Conservation (phyloP, 2,113 vertebrate species). For the Odontophorus gujanensis region DNA sequence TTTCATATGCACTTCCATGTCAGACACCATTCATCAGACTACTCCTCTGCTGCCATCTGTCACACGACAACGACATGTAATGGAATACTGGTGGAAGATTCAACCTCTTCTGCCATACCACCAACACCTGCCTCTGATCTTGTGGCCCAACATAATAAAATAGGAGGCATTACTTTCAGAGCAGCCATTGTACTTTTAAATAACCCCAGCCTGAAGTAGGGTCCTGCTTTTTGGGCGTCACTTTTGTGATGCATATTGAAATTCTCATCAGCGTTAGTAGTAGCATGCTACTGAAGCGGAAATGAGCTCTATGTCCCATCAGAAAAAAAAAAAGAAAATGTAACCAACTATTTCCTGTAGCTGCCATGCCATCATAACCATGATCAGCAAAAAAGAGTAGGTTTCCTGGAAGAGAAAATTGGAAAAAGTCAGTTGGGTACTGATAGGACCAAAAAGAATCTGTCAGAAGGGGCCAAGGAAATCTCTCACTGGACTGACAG, state of each 20-base stretch:
- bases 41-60: too few relatives aligned
- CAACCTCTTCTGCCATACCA: too few relatives aligned
- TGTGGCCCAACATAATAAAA: too few relatives aligned
- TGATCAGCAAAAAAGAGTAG: background rate
- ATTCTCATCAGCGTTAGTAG: background rate
- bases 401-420: background rate
- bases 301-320: background rate
- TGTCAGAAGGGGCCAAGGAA: background rate
- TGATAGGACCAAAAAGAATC: background rate
- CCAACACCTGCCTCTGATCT: too few relatives aligned
- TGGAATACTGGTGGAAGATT: too few relatives aligned
- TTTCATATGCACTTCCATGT: too few relatives aligned
- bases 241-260: background rate
- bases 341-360: fast-evolving
- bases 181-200: background rate
- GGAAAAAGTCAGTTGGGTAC: background rate
- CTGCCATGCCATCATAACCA: background rate
- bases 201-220: background rate
- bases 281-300: background rate
- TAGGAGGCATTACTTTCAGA: background rate
- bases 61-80: too few relatives aligned
- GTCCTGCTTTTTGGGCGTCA: background rate
- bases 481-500: background rate
- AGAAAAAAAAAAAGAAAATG: background rate
- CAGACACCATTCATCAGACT: too few relatives aligned